A percentile compares a stretch with the other conserved stretches of the same genome.
phyloP scores from a whole-genome alignment of 2,797 vertebrate genomes.

The Selene dorsalis region DNA sequence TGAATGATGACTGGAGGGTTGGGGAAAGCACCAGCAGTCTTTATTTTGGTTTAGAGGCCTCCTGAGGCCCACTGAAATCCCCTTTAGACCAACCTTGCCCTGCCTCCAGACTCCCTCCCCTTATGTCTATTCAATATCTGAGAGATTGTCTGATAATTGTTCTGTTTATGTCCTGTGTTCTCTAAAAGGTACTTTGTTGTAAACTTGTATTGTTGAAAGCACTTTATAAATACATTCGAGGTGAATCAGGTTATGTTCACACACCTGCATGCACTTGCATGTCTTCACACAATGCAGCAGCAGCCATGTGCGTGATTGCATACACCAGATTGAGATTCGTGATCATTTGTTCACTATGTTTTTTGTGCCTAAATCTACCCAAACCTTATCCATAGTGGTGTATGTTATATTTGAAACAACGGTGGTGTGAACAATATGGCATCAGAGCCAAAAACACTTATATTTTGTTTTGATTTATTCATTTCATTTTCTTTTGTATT shows the following conservation, averaged over 20 bases:
- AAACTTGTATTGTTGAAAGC: slow-evolving; percentile 58
- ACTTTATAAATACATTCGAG: slow-evolving; percentile 52
- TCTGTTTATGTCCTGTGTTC: slow-evolving; percentile 69
- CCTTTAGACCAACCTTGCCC: slow-evolving; percentile 47
- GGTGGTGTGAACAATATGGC: too few species aligned
- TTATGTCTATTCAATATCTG: slow-evolving; percentile 52
- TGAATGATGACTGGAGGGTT: slow-evolving; percentile 15
- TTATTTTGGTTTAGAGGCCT: slow-evolving; percentile 67
- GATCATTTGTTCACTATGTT: neutral
- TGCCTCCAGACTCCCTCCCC: slow-evolving; percentile 36
- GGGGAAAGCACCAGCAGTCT: slow-evolving; percentile 63
- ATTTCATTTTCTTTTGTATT: too few species aligned
- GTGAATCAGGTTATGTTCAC: neutral
- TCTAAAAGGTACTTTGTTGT: slow-evolving; percentile 64
- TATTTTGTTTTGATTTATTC: too few species aligned
- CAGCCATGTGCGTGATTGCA: neutral
- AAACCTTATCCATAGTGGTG: neutral
- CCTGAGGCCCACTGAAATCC: slow-evolving; percentile 66
- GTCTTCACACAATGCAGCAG: neutral
- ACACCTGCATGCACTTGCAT: slow-evolving; percentile 8
- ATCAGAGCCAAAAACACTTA: too few species aligned
- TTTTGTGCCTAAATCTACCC: neutral
- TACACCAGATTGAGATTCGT: neutral
- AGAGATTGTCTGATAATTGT: slow-evolving; percentile 62
- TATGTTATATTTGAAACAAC: too few species aligned